phyloP scores from a whole-genome alignment of 2,797 vertebrate genomes.

The Malurus leucopterus region DNA sequence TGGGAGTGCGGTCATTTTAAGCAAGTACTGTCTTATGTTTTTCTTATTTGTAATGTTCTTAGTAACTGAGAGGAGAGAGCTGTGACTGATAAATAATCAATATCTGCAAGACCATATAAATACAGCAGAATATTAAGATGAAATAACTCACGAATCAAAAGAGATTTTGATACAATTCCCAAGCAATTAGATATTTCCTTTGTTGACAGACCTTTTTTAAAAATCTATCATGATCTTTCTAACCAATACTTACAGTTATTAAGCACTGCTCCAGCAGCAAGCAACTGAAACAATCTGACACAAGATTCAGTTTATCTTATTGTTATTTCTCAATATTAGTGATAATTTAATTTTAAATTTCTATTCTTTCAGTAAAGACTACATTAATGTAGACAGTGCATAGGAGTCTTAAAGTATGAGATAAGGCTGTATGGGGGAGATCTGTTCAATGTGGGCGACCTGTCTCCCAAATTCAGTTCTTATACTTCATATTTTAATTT shows the following conservation, averaged over 20 bases:
- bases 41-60: not conserved
- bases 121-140: not conserved
- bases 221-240: not conserved
- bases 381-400: not conserved
- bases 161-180: not conserved
- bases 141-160: constrained; percentile 5
- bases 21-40: not conserved
- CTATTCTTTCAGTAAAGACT: not conserved
- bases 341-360: not conserved
- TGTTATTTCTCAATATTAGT: not conserved
- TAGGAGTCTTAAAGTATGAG: not conserved
- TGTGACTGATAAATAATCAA: constrained; percentile 21
- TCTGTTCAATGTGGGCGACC: constrained; percentile 30
- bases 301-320: not conserved
- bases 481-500: constrained; percentile 42
- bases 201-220: not conserved
- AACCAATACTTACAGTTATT: not conserved
- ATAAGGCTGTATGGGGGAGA: constrained; percentile 29
- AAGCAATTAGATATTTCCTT: not conserved
- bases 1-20: constrained; percentile 19
- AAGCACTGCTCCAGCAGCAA: not conserved
- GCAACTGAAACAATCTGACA: not conserved
- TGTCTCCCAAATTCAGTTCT: constrained; percentile 40
- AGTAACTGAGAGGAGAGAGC: not conserved
- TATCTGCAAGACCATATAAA: not conserved